Conservation (phyloP, 1,140 invertebrate species). For the Zaprionus nigranus region DNA sequence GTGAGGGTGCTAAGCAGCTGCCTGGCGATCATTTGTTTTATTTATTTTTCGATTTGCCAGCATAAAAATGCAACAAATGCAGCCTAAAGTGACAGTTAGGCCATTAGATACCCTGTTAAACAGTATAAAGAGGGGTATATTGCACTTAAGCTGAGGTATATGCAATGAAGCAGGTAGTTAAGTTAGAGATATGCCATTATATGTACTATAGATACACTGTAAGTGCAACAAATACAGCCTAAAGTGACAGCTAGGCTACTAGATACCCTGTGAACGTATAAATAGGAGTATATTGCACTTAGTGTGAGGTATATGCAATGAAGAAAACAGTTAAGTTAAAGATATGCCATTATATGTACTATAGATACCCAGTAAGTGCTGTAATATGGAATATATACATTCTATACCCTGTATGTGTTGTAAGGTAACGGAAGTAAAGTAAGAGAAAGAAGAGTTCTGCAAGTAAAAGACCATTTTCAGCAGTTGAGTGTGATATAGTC, state of each 20-base stretch:
- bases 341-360: too few species aligned
- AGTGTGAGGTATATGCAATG: too few species aligned
- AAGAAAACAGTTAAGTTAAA: too few species aligned
- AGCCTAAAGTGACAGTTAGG: slow-evolving; percentile 72
- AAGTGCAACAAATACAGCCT: slow-evolving; percentile 61
- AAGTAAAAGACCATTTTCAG: too few species aligned
- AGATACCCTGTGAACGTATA: slow-evolving; percentile 18
- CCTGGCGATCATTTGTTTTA: slow-evolving; percentile 73
- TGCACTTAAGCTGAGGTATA: not conserved
- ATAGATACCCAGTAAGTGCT: not conserved
- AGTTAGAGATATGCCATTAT: too few species aligned
- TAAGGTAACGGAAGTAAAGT: too few species aligned
- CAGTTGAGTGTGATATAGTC: too few species aligned
- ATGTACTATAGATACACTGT: not conserved
- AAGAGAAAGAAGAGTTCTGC: too few species aligned
- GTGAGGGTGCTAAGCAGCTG: slow-evolving; percentile 4
- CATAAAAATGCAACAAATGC: slow-evolving; percentile 58
- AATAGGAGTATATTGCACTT: not conserved
- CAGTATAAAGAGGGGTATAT: not conserved
- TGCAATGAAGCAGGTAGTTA: too few species aligned
- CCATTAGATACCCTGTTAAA: slow-evolving; percentile 52
- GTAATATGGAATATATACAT: slow-evolving; percentile 16
- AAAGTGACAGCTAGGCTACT: slow-evolving; percentile 74
- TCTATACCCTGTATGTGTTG: not conserved
- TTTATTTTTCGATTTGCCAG: slow-evolving; percentile 79